These are phyloP conservation scores for Sisyra terminalis DNA, from an alignment of 2,888 invertebrate species.

Conservation along the genomic window DNA sequence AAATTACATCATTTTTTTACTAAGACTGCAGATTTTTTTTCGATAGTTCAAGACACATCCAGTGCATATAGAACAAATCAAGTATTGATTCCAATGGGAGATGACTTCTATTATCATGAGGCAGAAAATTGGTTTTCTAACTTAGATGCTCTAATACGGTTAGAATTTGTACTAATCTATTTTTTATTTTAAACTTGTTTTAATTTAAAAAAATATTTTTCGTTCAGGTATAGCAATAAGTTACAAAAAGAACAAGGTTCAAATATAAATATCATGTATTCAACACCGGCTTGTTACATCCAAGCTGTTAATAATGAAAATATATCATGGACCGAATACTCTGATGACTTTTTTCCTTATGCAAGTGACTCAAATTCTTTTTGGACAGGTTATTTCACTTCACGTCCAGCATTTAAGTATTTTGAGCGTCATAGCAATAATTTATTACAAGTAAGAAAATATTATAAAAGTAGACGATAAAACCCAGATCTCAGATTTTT, in stretches of 20 bases:
- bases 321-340: conserved; percentile 26
- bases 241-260: conserved; percentile 27
- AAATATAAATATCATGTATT: conserved; percentile 53
- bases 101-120: conserved; percentile 75
- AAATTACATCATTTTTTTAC: too few species aligned
- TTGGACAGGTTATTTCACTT: conserved; percentile 57
- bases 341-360: conserved; percentile 50
- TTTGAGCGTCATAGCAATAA: conserved; percentile 31
- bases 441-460: conserved; percentile 31
- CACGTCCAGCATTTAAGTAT: conserved; percentile 38
- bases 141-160: conserved; percentile 26
- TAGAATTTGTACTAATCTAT: conserved; percentile 3
- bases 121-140: conserved; percentile 35
- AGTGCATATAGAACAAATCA: conserved; percentile 34
- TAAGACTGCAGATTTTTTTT: too few species aligned
- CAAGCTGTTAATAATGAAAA: conserved; percentile 41
- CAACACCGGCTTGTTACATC: conserved; percentile 66
- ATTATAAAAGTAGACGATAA: too few species aligned
- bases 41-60: too few species aligned
- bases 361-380: conserved; percentile 45
- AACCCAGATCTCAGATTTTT: too few species aligned
- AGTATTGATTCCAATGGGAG: conserved; percentile 78
- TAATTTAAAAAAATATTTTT: not conserved
- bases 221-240: conserved; percentile 34
- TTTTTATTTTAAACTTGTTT: too few species aligned